Conservation (phyloP, 2,113 vertebrate species). For the Scopus umbretta region DNA sequence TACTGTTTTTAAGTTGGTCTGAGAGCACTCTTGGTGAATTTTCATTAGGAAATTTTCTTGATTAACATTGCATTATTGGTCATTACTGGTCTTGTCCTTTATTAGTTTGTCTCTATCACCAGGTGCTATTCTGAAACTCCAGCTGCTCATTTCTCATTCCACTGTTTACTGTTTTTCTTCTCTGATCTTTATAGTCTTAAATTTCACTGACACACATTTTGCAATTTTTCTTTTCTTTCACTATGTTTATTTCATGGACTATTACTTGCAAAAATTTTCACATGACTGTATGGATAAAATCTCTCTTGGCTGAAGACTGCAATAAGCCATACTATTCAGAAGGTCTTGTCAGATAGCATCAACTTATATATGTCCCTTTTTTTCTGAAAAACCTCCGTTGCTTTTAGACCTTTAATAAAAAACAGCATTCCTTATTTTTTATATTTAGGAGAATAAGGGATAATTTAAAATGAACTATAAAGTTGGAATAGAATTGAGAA, state of each 20-base stretch:
- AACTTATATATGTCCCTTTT: background rate
- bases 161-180: background rate
- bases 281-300: background rate
- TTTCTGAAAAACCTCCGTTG: background rate
- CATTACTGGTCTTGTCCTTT: background rate
- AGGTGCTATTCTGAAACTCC: background rate
- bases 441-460: background rate
- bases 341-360: background rate
- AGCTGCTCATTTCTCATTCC: background rate
- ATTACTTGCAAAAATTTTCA: background rate
- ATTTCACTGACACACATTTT: background rate
- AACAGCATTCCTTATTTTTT: background rate
- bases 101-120: background rate
- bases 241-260: background rate
- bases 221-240: background rate
- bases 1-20: background rate
- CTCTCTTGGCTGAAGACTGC: background rate
- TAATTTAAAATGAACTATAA: background rate
- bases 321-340: background rate
- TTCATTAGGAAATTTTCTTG: background rate
- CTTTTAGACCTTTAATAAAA: background rate
- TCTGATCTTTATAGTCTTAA: background rate
- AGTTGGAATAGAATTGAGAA: background rate
- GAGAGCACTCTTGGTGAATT: background rate
- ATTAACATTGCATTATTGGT: background rate